A percentile compares a stretch with the other conserved stretches of the same genome.
phyloP scores from a whole-genome alignment of 2,113 vertebrate genomes.

The Lanius collurio region DNA sequence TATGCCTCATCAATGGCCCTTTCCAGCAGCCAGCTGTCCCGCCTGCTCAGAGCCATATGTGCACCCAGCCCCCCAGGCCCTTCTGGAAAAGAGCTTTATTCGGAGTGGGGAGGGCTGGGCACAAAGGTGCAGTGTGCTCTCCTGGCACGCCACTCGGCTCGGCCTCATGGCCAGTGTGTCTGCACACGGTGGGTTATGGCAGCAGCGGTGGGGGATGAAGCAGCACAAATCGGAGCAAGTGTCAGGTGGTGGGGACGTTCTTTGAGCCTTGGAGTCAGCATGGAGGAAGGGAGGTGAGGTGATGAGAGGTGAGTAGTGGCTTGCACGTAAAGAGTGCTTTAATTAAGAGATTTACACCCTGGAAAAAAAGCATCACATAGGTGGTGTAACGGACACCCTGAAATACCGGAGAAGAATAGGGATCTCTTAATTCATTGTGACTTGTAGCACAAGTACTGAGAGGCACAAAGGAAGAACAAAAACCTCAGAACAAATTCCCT shows the following conservation, averaged over 20 bases:
- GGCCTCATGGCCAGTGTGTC: accelerated
- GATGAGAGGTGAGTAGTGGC: neutral
- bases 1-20: neutral
- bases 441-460: neutral
- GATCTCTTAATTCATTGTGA: neutral
- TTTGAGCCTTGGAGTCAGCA: neutral
- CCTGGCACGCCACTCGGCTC: accelerated
- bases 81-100: neutral
- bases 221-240: accelerated
- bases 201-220: too few relatives aligned
- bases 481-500: neutral
- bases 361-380: neutral
- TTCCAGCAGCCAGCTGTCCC: neutral
- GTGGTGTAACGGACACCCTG: neutral
- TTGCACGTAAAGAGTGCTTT: neutral
- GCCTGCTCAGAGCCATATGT: neutral
- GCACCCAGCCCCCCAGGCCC: neutral
- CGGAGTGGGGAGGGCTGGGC: neutral
- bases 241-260: accelerated
- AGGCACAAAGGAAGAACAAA: neutral
- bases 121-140: neutral
- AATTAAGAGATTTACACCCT: neutral
- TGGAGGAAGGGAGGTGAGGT: neutral
- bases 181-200: accelerated
- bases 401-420: neutral